Base-by-base conservation (phyloP, 2,797 vertebrate genomes). In the Avahi laniger region DNA sequence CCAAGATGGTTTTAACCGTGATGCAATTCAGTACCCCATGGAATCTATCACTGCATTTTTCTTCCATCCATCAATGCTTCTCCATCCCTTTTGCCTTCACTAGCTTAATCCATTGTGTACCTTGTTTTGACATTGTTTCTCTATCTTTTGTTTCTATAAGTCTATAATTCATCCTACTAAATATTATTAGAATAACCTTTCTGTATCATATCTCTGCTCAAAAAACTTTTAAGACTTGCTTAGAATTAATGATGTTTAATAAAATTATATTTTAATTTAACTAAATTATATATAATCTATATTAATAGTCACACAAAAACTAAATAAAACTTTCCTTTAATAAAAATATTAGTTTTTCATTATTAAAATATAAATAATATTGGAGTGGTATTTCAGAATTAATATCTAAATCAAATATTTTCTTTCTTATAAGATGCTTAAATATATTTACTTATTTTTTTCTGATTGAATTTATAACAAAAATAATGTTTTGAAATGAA, bases 11-110 rank as follows among this genome's bases (percentile, higher is more conserved):
- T 65, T 93, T 76, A 84, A 26, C 3, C 4, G 26, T 41, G 41
- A 41, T 20, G 0, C 5, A 73, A 38, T 38, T 52, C 15, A 26
- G 22, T 5, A 38, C 24, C 6, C 8, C 0, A 0, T 11, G 15
- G 15, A 20, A 82, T 61, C 46, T 72, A 7, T 4, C n/a, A 48
- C 2, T 3, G 41, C 12, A 28, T 24, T 50, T 90, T 28, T 83
- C 13, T 87, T 54, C 35, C 35, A 76, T 61, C 30, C 0, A 8
- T 20, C 30, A 50, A 2, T 63, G 1, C 5, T 85, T 89, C 57
- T 33, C 43, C 20, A 15, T 79, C 48, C 22, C 43, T 54, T 73
- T 76, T 82, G n/a, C 13, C 20, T 33, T 35, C n/a, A 35, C 22
- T 70, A 28, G 50, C 0, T 61, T 65, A 63, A 65, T 48, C 15